Evolutionary conservation across 2,113 vertebrate species (phyloP).

Genomic region (Amblyopsis rosae): DNA sequence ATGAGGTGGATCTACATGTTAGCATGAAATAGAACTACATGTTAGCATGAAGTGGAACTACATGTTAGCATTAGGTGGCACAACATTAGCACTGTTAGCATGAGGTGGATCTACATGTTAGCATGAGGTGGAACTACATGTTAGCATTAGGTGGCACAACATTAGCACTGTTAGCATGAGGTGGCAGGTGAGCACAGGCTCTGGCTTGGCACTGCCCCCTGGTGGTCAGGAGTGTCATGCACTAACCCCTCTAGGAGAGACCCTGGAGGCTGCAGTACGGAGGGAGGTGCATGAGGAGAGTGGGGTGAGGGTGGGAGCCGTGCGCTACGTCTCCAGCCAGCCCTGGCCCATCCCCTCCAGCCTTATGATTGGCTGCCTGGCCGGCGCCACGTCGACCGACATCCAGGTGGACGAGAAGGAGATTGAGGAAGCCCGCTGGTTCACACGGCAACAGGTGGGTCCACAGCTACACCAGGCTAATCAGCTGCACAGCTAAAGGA

Average conservation of each 20-base stretch:
- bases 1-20: no score
- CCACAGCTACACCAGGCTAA: no score
- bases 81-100: no score
- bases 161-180: no score
- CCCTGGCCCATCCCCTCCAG: constrained; percentile 97
- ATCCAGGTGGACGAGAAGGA: constrained; percentile 91
- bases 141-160: no score
- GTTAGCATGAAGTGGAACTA: no score
- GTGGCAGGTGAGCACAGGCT: not conserved
- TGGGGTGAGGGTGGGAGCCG: constrained; percentile 85
- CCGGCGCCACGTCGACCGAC: constrained; percentile 86
- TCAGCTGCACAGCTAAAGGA: no score
- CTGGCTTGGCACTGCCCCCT: not conserved
- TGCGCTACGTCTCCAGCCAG: constrained; percentile 89
- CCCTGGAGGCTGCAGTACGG: constrained; percentile 89
- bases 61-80: no score
- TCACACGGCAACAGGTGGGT: constrained; percentile 85
- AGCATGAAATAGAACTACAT: no score
- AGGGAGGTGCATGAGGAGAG: constrained; percentile 93
- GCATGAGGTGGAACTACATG: no score
- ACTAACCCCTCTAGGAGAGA: constrained; percentile 79
- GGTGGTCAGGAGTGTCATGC: not conserved
- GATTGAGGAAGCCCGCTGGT: constrained; percentile 95
- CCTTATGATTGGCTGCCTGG: constrained; percentile 94
- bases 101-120: no score